These are phyloP conservation scores for Dinothrombium tinctorium DNA, from an alignment of 1,140 invertebrate genomes.

Conservation along the genomic window DNA sequence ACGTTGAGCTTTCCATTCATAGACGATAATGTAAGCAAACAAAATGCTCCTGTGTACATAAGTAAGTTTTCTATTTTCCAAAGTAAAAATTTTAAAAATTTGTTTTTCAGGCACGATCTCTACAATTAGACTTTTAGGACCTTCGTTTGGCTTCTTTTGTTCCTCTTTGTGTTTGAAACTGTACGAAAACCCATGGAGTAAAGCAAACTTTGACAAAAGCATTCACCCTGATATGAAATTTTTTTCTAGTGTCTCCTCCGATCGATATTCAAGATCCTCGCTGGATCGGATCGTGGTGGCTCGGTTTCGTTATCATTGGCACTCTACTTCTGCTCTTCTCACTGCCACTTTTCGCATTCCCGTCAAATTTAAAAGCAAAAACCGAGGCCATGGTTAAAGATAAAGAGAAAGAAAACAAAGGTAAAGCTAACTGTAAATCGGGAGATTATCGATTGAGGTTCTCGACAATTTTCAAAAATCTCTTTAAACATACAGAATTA, in stretches of 20 bases:
- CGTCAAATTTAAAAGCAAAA: neutral
- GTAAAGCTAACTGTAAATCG: too few relatives aligned
- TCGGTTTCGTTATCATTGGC: slow-evolving; percentile 21
- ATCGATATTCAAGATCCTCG: slow-evolving; percentile 18
- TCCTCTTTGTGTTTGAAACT: slow-evolving; percentile 13
- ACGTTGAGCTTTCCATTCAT: slow-evolving; percentile 18
- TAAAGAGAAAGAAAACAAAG: neutral
- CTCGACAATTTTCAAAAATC: too few relatives aligned
- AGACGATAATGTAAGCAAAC: slow-evolving; percentile 20
- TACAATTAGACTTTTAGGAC: slow-evolving; percentile 14
- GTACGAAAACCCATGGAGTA: slow-evolving; percentile 16
- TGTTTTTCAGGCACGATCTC: slow-evolving; percentile 6
- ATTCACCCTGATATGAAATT: slow-evolving; percentile 4
- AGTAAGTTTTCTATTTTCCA: slow-evolving; percentile 20
- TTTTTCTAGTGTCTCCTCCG: neutral
- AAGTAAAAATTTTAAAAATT: slow-evolving; percentile 29
- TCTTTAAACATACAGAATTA: too few relatives aligned
- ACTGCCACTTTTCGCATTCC: slow-evolving; percentile 16
- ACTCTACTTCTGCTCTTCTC: slow-evolving; percentile 13
- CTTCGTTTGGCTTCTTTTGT: slow-evolving; percentile 14
- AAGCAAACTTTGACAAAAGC: neutral
- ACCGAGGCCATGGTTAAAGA: too few relatives aligned
- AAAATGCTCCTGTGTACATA: slow-evolving; percentile 17
- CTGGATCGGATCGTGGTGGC: slow-evolving; percentile 30
- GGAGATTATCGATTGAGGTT: too few relatives aligned